Base-by-base conservation (phyloP, 1,140 invertebrate genomes). In the Calephelis virginiensis region DNA sequence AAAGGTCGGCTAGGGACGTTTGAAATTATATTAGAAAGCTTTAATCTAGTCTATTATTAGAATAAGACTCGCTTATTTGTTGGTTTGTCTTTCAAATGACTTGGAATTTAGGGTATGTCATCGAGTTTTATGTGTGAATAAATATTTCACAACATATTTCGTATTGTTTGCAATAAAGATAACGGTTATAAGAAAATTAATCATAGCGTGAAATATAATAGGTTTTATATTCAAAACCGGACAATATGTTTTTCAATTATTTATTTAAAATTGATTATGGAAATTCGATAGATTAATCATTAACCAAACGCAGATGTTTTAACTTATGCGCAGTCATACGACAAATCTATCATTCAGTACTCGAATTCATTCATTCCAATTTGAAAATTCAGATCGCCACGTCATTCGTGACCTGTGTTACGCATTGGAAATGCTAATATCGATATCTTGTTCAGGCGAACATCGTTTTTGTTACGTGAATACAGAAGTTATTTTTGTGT, bases 291-390 rank as follows among this genome's bases (percentile, higher is more conserved):
- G 56, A 59, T 59, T 38, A 28, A 38, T 17, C n/a, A 59, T 59
- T 59, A 59, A 59, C 37, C 12, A 59, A 59, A 59, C 63, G 70
- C 78, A 78, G 78, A 80, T 80, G 78, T 71, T 77, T 67, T 47
- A 53, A 62, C 43, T 14, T 28, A 43, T 17, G 40, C 37, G 45
- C 43, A 56, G 76, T 81, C 78, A 81, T 78, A 76, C 69, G 67
- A 77, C 76, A 80, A 75, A 83, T 80, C 61, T 64, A 70, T 69
- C 74, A 79, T 82, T 82, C 68, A 68, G 72, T 80, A 80, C 76
- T 67, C 72, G 76, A 74, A 79, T 82, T 75, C 83, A 84, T 84
- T 83, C 77, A 84, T 83, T 84, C 79, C 67, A 78, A 85, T 85
- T 82, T 78, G 66, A 53, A 80, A 82, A 83, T 88, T 78, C 68